phyloP scores from a whole-genome alignment of 2,888 invertebrate genomes.

The Plagiodera versicolora region DNA sequence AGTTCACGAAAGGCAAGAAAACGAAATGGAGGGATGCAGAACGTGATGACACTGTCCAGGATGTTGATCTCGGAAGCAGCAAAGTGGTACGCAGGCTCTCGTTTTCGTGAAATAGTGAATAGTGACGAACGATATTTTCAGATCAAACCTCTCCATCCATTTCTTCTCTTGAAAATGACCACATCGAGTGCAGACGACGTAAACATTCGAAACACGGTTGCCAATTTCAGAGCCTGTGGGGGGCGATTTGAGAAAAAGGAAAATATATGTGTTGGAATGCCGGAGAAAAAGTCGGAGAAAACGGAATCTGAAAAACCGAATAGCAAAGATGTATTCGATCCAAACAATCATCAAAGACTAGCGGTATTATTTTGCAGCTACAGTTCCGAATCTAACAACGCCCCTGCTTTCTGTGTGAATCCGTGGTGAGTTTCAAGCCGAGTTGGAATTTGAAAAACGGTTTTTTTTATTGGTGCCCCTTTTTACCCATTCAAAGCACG shows the following conservation, averaged over 20 bases:
- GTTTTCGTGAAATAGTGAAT: neutral
- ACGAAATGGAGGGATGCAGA: constrained; percentile 38
- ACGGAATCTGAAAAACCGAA: constrained; percentile 41
- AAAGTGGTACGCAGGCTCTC: too few relatives aligned
- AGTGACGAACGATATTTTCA: constrained; percentile 33
- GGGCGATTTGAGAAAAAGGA: constrained; percentile 60
- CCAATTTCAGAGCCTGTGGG: constrained; percentile 86
- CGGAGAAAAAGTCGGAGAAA: neutral
- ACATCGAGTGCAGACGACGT: constrained; percentile 63
- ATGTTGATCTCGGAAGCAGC: too few relatives aligned
- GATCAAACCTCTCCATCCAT: constrained; percentile 70
- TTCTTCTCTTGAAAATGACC: constrained; percentile 73
- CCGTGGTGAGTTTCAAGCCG: constrained; percentile 78
- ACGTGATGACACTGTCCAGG: constrained; percentile 15
- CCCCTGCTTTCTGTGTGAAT: constrained; percentile 86
- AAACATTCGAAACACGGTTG: constrained; percentile 71
- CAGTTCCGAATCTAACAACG: constrained; percentile 72
- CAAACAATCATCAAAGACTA: constrained; percentile 81
- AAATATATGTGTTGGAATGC: constrained; percentile 31
- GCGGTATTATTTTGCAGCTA: constrained; percentile 90
- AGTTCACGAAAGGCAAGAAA: constrained; percentile 52
- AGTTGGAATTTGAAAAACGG: too few relatives aligned
- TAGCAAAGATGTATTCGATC: constrained; percentile 71
- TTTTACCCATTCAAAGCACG: too few relatives aligned
- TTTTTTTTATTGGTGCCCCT: too few relatives aligned